Conservation (phyloP, 2,797 vertebrate species). For the Onychomys leucogaster region DNA sequence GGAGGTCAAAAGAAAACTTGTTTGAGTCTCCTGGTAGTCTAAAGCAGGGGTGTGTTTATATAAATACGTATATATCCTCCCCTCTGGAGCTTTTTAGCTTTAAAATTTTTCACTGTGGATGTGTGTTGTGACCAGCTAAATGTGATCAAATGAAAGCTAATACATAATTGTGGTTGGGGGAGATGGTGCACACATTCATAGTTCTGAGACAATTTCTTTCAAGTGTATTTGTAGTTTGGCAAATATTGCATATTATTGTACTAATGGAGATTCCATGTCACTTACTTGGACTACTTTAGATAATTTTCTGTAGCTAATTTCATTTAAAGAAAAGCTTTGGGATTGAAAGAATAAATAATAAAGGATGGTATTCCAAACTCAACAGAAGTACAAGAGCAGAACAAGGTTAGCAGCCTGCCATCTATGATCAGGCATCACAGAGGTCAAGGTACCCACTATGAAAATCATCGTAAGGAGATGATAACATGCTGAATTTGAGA, state of each 20-base stretch:
- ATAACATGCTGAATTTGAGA: not conserved
- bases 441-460: accelerated
- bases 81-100: not conserved
- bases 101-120: not conserved
- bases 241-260: not conserved
- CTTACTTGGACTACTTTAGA: not conserved
- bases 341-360: not conserved
- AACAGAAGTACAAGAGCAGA: not conserved
- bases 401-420: not conserved
- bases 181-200: not conserved
- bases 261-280: not conserved
- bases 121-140: not conserved
- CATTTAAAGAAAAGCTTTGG: not conserved
- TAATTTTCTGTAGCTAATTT: not conserved
- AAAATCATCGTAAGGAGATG: not conserved
- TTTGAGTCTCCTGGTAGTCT: not conserved
- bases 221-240: not conserved
- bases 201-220: not conserved
- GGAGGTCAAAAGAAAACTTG: not conserved
- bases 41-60: not conserved
- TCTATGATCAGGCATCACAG: not conserved
- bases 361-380: not conserved
- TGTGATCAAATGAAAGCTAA: not conserved
- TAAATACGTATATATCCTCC: not conserved
- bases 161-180: not conserved